A percentile compares a stretch with the other conserved stretches of the same genome.
phyloP scores from a whole-genome alignment of 1,140 invertebrate species.

The Tetraneura akinire region DNA sequence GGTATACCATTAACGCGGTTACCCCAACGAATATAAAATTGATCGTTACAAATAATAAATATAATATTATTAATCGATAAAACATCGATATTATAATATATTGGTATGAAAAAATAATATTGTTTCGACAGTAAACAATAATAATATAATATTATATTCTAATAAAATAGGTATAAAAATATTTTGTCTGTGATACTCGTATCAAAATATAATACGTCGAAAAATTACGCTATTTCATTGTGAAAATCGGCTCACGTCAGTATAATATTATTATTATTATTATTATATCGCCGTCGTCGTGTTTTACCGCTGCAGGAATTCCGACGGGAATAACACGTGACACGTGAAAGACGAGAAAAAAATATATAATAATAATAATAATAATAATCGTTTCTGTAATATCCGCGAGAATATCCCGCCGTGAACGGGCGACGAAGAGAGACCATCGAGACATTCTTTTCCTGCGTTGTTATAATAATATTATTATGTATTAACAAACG shows the following conservation, averaged over 20 bases:
- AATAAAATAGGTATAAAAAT: too few relatives aligned
- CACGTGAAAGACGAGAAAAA: not conserved
- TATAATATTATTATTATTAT: too few relatives aligned
- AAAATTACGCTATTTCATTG: slow-evolving; percentile 49
- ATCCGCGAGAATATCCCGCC: slow-evolving; percentile 35
- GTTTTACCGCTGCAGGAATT: not conserved
- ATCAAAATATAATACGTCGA: not conserved
- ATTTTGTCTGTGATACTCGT: too few relatives aligned
- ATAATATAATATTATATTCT: not conserved
- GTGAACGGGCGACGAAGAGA: not conserved
- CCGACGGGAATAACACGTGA: not conserved
- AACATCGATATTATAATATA: too few relatives aligned
- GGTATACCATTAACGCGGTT: not conserved
- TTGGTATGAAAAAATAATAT: not conserved
- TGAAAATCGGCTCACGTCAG: slow-evolving; percentile 47
- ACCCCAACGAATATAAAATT: too few relatives aligned
- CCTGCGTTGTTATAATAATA: not conserved
- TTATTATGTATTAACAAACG: too few relatives aligned
- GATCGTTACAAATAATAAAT: too few relatives aligned
- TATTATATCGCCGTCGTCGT: too few relatives aligned
- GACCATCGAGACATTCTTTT: slow-evolving; percentile 15
- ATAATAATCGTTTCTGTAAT: not conserved
- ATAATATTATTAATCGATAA: too few relatives aligned
- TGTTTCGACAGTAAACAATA: slow-evolving; percentile 5
- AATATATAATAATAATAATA: not conserved